These are phyloP conservation scores for Agrochola litura DNA, from an alignment of 2,888 invertebrate species.

Conservation along the genomic window DNA sequence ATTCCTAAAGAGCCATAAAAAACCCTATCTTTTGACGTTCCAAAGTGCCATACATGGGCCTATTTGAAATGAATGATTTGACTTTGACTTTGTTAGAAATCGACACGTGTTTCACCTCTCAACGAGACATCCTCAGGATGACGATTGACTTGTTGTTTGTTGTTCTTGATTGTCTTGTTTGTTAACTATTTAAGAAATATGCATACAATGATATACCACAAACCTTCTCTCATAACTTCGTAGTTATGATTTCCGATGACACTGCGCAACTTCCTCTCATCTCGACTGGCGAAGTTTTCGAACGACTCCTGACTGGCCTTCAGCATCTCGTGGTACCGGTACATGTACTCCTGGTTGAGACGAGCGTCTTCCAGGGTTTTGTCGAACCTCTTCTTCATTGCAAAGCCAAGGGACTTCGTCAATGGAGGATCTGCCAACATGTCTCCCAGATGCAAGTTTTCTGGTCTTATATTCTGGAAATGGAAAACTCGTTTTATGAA, in stretches of 20 bases:
- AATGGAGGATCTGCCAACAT: constrained; percentile 68
- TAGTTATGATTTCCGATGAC: constrained; percentile 70
- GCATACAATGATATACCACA: neutral
- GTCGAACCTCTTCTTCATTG: constrained; percentile 63
- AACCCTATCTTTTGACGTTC: no score
- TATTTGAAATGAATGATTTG: no score
- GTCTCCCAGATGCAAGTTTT: constrained; percentile 22
- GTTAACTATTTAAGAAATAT: no score
- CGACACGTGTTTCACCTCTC: no score
- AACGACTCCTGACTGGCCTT: constrained; percentile 74
- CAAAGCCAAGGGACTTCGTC: constrained; percentile 74
- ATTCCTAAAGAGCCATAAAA: no score
- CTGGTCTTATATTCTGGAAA: constrained; percentile 39
- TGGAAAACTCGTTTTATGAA: neutral
- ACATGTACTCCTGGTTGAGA: constrained; percentile 73
- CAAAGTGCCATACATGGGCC: no score
- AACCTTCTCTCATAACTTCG: constrained; percentile 72
- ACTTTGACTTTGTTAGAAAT: no score
- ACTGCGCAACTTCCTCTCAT: constrained; percentile 68
- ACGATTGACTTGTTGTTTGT: no score
- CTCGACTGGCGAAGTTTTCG: constrained; percentile 68
- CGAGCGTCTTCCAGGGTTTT: constrained; percentile 67
- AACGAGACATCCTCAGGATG: no score
- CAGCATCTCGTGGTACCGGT: constrained; percentile 78
- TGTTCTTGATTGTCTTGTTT: no score